A percentile compares a stretch with the other conserved stretches of the same genome.
phyloP scores from a whole-genome alignment of 2,797 vertebrate species.

The Diceros bicornis region DNA sequence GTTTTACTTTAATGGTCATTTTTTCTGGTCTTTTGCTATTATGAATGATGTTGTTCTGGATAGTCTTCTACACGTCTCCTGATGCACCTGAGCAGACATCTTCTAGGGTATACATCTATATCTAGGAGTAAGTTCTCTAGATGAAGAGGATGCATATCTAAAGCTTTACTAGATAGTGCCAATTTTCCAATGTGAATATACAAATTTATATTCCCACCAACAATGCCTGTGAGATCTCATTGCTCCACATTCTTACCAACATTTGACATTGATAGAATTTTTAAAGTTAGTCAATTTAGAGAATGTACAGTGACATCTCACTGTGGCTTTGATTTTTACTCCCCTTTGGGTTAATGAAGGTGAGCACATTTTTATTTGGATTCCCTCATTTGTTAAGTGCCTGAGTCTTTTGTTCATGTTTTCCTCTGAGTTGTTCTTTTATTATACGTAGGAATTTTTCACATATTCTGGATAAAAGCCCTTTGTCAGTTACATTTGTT shows the following conservation, averaged over 20 bases:
- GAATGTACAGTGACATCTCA: not conserved
- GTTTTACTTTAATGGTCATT: not conserved
- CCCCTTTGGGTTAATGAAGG: not conserved
- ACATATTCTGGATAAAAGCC: not conserved
- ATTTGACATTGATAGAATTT: not conserved
- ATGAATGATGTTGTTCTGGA: not conserved
- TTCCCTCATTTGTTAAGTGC: not conserved
- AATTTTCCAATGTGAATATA: not conserved
- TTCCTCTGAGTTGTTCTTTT: not conserved
- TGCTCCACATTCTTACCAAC: not conserved
- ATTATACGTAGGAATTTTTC: not conserved
- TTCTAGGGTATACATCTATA: not conserved
- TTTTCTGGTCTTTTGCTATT: not conserved
- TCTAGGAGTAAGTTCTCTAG: not conserved
- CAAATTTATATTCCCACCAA: not conserved
- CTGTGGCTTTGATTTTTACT: not conserved
- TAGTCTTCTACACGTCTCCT: not conserved
- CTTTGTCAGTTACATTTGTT: not conserved
- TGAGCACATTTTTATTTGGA: not conserved
- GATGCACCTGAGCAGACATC: not conserved
- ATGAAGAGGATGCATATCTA: not conserved
- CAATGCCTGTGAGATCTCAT: not conserved
- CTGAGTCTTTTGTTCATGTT: not conserved
- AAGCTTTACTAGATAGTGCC: not conserved
- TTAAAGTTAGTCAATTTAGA: not conserved